phyloP scores from a whole-genome alignment of 1,140 invertebrate species.

The Potamilus streckersoni region DNA sequence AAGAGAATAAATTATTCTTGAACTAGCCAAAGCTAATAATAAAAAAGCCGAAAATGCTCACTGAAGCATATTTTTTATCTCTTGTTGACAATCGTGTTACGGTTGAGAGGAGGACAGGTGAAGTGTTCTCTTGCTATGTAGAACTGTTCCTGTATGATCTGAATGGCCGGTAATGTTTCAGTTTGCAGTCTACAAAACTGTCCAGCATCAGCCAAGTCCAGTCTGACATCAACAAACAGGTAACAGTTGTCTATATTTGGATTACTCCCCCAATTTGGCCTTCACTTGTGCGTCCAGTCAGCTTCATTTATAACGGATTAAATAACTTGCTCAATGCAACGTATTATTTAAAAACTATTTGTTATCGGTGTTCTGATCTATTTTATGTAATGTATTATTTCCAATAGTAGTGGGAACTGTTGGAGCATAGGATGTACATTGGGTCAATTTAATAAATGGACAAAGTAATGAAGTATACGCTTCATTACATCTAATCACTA shows the following conservation, averaged over 20 bases:
- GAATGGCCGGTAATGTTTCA: conserved; percentile 44
- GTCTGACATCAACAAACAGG: conserved; percentile 14
- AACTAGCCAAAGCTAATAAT: neutral
- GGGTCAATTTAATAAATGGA: too few species aligned
- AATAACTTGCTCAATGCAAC: too few species aligned
- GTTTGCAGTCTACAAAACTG: conserved; percentile 25
- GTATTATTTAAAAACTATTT: too few species aligned
- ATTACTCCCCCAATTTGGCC: conserved; percentile 13
- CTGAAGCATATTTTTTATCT: neutral
- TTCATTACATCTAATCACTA: too few species aligned
- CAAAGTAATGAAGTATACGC: too few species aligned
- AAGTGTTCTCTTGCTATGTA: conserved; percentile 32
- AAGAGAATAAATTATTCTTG: neutral
- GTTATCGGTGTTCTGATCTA: too few species aligned
- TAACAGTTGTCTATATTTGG: conserved; percentile 12
- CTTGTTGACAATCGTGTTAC: neutral
- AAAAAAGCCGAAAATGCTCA: neutral
- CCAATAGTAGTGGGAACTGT: too few species aligned
- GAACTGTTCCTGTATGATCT: conserved; percentile 35
- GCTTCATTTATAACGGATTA: neutral
- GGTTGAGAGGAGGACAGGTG: too few species aligned
- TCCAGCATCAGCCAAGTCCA: conserved; percentile 40
- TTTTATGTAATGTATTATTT: too few species aligned
- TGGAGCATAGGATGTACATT: too few species aligned
- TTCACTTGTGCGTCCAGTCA: conserved; percentile 22